Base-by-base conservation (phyloP, 2,113 vertebrate species). In the Mystacornis crossleyi region DNA sequence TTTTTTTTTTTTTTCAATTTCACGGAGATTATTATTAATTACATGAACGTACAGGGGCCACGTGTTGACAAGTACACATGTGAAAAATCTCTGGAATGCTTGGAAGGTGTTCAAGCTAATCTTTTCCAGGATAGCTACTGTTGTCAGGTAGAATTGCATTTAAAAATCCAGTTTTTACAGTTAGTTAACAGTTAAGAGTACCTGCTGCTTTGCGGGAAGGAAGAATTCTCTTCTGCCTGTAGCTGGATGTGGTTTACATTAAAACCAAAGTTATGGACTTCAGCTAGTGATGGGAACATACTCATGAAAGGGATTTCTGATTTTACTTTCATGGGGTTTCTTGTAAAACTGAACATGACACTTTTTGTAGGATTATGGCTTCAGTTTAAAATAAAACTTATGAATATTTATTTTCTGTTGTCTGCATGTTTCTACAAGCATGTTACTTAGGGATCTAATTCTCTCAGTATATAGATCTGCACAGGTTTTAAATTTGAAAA, bases 51-150 rank as follows among this genome's bases (percentile, higher is more conserved):
- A 15, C 42, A 31, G 25, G 16, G 19, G 28, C 29, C 12, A 6
- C 0, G 0, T 34, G 51, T 57, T 34, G 21, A 18, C 12, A 67
- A 34, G 2, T 19, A 24, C 8, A 33, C 4, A 7, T 20, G 4
- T 67, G 53, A 54, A 89, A 29, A 66, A 21, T 21, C 47, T 33
- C 40, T 67, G 53, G 24, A 51, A 28, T 25, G 17, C 6, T 19
- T 66, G 33, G 18, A 38, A 57, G 54, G 6, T 40, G 18, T 61
- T 60, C 19, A 42, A 67, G 33, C n/a, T 55, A 65, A 24, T 8
- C 1, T 57, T 80, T 61, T 40, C 31, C 47, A 57, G 50, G 45
- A 15, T 25, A 43, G 18, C 18, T 43, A 0, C n/a, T n/a, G 45
- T 25, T 51, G 20, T 29, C 38, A 33, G 40, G 48, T 55, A 45